Evolutionary conservation across 2,113 vertebrate species (phyloP), one percentile per base, ranked within the genome.

Genomic region (Ceyx melanurus): DNA sequence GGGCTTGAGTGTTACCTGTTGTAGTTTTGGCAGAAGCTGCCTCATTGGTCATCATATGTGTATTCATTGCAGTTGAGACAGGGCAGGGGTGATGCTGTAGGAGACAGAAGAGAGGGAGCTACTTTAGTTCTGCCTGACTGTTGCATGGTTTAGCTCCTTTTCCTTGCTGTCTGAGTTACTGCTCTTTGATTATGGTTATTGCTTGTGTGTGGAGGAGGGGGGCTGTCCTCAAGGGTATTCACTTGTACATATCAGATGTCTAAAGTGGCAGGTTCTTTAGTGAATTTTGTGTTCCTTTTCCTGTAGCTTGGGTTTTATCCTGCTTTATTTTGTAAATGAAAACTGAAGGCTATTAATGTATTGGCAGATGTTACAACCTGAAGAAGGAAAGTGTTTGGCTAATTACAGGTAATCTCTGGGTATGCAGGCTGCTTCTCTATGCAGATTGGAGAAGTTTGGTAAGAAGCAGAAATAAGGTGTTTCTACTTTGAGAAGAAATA

Each of bases 151-250:
- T 72, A 60, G 86, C 62, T 95, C 57, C 19, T 91, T 91, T 80
- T 80, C 31, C 13, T 91, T 89, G 42, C 60, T 87, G 22, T 89
- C 37, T 91, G 57, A 94, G 80, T 95, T 92, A 73, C 74, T 94
- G 71, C 78, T 89, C 56, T 71, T 60, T 66, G 75, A 73, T 89
- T 68, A 61, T 76, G 43, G 46, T 82, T 94, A 33, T 46, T 92
- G 62, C 46, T 85, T 87, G 19, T 54, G 25, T 66, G 53, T 77
- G 62, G 46, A 67, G 43, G 45, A 46, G 60, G 53, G 16, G 8
- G 22, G 16, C 37, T 92, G 68, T 66, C 33, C 51, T 89, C 40
- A 37, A 76, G 31, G 50, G 51, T 82, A n/a, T 88, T 89, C 9
- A 10, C 28, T 89, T 70, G 50, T n/a, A 40, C 4, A 0, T 89